Base-by-base conservation (phyloP, 2,797 vertebrate species). In the Oophaga sylvatica region DNA sequence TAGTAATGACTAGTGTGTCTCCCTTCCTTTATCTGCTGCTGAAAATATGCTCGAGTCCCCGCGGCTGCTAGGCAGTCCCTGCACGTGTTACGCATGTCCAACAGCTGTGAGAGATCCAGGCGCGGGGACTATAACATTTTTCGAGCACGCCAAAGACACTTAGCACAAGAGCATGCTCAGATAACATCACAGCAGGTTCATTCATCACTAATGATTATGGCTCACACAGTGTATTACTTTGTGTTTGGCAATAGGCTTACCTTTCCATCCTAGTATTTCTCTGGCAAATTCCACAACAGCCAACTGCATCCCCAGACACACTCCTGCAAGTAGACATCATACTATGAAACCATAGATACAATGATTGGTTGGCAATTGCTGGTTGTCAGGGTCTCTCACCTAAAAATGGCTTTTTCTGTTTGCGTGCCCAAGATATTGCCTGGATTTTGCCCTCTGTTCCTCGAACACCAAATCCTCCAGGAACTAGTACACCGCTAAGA, bases 361-460 rank as follows among this genome's bases (percentile, higher is more conserved):
- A 53, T 4, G 12, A 75, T 4, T 41, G 7, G 5, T 31, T 31
- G 67, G 29, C 16, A 71, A 10, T 19, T 41, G 6, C 15, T 17
- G 45, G 71, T 1, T 12, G 22, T 77, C 41, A 56, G 7, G 35
- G 0, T 83, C 5, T 1, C 95, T 95, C 93, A 99, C 98, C 98
- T 92, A 99, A 92, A 88, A 98, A 99, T 0, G 98, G 97, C 81
- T 97, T 99, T 90, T 96, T 99, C 94, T 98, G 96, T 90, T 97
- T 97, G 68, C 98, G 96, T 19, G 98, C 97, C 98, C 98, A 99
- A 90, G 93, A 94, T 89, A 98, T 98, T 9, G 98, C 98, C 83
- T 96, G 95, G 80, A 99, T 97, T 93, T 99, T 99, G 80, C 98
- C 98, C 93, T 99, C 98, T 19, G 97, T 99, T n/a, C 98, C 98